Conservation (phyloP, 2,797 vertebrate species). For the Hypotaenidia okinawae region DNA sequence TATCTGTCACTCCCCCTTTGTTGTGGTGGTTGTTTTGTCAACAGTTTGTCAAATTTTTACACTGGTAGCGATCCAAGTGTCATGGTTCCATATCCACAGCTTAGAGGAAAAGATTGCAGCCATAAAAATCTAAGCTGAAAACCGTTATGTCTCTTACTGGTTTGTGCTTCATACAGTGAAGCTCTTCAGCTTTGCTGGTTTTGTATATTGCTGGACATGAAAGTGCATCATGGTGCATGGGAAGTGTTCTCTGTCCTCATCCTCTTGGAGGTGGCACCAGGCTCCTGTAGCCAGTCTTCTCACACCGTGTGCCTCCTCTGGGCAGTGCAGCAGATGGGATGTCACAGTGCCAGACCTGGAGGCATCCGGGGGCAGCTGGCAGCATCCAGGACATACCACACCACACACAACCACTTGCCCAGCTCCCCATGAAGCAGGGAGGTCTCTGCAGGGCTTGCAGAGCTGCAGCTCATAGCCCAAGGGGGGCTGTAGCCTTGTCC, state of each 20-base stretch:
- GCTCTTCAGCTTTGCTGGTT: background rate
- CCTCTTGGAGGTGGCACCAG: background rate
- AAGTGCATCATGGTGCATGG: accelerated
- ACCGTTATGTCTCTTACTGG: background rate
- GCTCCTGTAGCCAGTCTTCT: background rate
- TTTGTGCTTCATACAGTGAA: background rate
- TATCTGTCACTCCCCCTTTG: background rate
- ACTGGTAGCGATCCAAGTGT: background rate
- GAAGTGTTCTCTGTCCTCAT: background rate
- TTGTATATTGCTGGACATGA: background rate
- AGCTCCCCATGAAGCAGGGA: accelerated
- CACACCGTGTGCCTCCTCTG: background rate
- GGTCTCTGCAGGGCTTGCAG: background rate
- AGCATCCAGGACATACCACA: background rate
- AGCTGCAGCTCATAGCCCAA: background rate
- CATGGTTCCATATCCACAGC: background rate
- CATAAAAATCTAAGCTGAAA: background rate
- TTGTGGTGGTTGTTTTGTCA: background rate
- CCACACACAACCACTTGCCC: accelerated
- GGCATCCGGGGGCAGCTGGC: background rate
- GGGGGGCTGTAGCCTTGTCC: background rate
- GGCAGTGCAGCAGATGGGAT: background rate
- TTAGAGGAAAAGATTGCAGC: background rate
- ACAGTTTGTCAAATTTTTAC: background rate
- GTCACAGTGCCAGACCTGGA: accelerated